Percentiles rank a stretch among this genome's conserved stretches.
Conservation (phyloP, 2,797 vertebrate genomes). For the Propithecus perrieri region DNA sequence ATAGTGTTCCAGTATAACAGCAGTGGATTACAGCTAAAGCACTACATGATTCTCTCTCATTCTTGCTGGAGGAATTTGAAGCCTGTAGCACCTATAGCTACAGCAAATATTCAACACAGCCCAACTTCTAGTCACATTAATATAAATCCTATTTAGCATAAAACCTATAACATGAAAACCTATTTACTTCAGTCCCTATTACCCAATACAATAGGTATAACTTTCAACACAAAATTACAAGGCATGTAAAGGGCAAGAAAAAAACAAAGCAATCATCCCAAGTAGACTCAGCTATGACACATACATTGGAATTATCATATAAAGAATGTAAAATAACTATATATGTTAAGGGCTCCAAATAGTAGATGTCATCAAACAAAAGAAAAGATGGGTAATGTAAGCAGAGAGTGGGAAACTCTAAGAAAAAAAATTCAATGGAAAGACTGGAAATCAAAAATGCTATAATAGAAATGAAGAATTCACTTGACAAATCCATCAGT, state of each 20-base stretch:
- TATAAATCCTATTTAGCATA: background rate
- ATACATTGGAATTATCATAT: background rate
- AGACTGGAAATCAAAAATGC: background rate
- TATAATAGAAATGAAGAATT: background rate
- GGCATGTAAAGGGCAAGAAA: background rate
- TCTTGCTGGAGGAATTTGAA: background rate
- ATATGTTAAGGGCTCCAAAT: too few species aligned
- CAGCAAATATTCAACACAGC: background rate
- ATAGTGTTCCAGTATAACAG: background rate
- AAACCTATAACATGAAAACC: background rate
- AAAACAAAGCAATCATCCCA: background rate
- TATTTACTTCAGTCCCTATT: background rate
- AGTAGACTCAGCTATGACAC: background rate
- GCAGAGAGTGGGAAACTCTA: background rate
- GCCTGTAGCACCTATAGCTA: background rate
- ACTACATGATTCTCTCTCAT: background rate
- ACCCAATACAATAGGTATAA: background rate
- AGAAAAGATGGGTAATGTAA: background rate
- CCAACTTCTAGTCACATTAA: background rate
- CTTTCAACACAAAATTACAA: background rate
- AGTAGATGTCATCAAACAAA: too few species aligned
- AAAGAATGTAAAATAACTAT: too few species aligned
- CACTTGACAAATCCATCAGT: background rate
- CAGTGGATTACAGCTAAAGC: background rate
- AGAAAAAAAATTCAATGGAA: background rate